Evolutionary conservation across 2,113 vertebrate species (phyloP), one percentile per base, ranked within the genome.

Genomic region (Calonectris borealis): DNA sequence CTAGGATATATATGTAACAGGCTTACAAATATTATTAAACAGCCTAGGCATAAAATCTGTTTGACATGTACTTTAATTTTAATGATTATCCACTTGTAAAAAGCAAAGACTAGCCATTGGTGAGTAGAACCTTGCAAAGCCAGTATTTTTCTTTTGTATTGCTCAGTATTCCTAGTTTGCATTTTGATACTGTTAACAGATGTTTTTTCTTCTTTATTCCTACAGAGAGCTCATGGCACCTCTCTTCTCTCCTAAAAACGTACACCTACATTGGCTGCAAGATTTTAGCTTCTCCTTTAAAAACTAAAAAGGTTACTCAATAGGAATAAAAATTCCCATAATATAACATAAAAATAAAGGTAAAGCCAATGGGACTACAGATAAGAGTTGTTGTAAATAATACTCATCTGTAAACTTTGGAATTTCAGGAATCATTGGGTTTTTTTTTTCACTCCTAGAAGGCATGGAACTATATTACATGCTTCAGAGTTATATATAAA

Each of bases 121-220:
- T 96, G 83, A 94, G 61, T 77, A 94, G 49, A 94, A 55, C 48
- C 20, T 70, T 89, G 40, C 70, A 90, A 95, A 94, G 52, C 46
- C 0, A 3, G 10, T 83, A 58, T 65, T 92, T 95, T 89, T 85
- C 66, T 95, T 90, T 85, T 87, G 58, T 90, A 46, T 93, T 95
- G 72, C 70, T 89, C 96, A 77, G 58, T 83, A 76, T 86, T 97
- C 81, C 46, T 94, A 83, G 58, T 91, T 93, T 91, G 93, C 62
- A 83, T 91, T 95, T 95, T 89, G 54, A 72, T 55, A 31, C 93
- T 95, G 60, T 97, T 97, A 97, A 97, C 95, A 95, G 91, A 73
- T 93, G 57, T 96, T 97, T 90, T 96, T 97, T 97, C 86, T 97
- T 97, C 96, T 97, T 97, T 97, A 66, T 97, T 90, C 93, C 93